Conservation (phyloP, 1,140 invertebrate genomes). For the Aricia agestis region DNA sequence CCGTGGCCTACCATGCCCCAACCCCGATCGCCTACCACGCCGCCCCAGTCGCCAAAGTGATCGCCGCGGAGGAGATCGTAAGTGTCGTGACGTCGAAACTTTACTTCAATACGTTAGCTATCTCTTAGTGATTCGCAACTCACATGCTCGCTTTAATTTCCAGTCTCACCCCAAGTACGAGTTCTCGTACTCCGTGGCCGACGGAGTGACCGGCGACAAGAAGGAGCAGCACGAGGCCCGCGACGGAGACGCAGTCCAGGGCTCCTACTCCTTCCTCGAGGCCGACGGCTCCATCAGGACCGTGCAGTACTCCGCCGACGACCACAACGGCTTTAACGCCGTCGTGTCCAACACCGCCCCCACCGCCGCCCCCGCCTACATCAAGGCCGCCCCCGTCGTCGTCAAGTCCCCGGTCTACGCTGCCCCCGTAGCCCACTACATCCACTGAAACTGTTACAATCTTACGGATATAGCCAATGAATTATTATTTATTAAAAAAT, state of each 20-base stretch:
- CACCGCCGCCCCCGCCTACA: conserved; percentile 28
- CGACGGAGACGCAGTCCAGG: conserved; percentile 74
- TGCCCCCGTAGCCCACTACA: conserved; percentile 32
- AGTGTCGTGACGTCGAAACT: no score
- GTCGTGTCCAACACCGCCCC: conserved; percentile 76
- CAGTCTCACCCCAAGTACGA: no score
- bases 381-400: conserved; percentile 40
- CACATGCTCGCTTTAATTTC: no score
- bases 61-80: no score
- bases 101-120: no score
- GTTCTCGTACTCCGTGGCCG: no score
- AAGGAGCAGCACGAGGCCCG: no score
- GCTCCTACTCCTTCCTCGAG: conserved; percentile 74
- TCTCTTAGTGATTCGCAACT: no score
- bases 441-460: conserved; percentile 26
- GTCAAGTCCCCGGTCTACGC: conserved; percentile 38
- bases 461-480: not conserved
- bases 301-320: conserved; percentile 75
- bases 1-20: conserved; percentile 21
- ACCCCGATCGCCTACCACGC: conserved; percentile 27
- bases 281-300: conserved; percentile 77
- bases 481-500: no score
- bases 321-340: conserved; percentile 77
- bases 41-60: conserved; percentile 39
- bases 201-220: no score